phyloP scores from a whole-genome alignment of 2,888 invertebrate genomes.

The Drosophila neonasuta region DNA sequence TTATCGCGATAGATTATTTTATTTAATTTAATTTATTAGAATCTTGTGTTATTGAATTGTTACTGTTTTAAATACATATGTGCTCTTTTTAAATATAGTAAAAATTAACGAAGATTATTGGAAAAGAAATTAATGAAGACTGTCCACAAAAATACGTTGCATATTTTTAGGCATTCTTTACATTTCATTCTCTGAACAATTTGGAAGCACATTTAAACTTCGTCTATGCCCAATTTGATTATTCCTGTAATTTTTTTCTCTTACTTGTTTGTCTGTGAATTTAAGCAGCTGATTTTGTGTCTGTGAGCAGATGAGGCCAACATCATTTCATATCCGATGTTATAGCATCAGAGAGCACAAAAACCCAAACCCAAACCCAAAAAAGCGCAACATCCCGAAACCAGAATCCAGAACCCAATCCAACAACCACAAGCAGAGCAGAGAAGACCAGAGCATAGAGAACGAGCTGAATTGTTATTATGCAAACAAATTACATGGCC shows the following conservation, averaged over 20 bases:
- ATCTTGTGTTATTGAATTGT: too few relatives aligned
- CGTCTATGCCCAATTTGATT: conserved; percentile 25
- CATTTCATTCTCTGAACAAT: not conserved
- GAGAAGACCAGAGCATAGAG: conserved; percentile 4
- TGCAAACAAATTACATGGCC: conserved; percentile 72
- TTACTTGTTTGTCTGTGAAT: conserved; percentile 62
- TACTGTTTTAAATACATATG: too few relatives aligned
- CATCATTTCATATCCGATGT: conserved; percentile 51
- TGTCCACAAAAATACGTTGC: too few relatives aligned
- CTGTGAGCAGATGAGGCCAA: conserved; percentile 66
- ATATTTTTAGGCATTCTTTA: too few relatives aligned
- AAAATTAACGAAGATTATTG: too few relatives aligned
- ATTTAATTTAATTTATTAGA: too few relatives aligned
- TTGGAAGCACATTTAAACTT: conserved; percentile 12
- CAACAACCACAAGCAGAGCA: conserved; percentile 7
- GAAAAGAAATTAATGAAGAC: too few relatives aligned
- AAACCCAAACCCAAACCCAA: not conserved
- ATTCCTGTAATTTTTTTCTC: conserved; percentile 5
- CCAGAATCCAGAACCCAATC: conserved; percentile 5
- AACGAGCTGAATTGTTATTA: conserved; percentile 66
- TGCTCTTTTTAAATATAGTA: too few relatives aligned
- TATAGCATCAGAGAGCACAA: conserved; percentile 17
- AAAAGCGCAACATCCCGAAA: conserved; percentile 7
- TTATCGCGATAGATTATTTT: too few relatives aligned
- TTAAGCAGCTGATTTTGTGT: conserved; percentile 69